These are phyloP conservation scores for Melanostoma scalare DNA, from an alignment of 2,888 invertebrate genomes.

Conservation along the genomic window DNA sequence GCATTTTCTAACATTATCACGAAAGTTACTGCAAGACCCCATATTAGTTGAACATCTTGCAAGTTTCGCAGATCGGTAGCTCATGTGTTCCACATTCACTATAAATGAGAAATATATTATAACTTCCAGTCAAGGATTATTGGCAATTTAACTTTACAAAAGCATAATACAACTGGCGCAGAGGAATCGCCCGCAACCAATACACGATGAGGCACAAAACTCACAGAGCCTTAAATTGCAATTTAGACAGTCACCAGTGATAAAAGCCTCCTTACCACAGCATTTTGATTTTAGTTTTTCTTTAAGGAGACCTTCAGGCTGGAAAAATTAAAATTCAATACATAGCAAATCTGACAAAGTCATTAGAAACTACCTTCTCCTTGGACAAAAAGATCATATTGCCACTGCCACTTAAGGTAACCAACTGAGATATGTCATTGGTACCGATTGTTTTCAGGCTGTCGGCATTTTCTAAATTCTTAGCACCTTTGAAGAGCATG, in stretches of 20 bases:
- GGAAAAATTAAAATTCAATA: background rate
- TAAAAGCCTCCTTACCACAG: conserved; percentile 71
- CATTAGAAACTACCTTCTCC: conserved; percentile 43
- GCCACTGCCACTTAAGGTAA: conserved; percentile 69
- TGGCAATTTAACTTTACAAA: conserved; percentile 61
- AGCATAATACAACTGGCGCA: conserved; percentile 73
- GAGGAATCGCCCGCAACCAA: conserved; percentile 65
- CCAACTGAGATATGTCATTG: conserved; percentile 29
- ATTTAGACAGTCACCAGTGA: conserved; percentile 72
- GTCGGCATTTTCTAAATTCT: conserved; percentile 59
- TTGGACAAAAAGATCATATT: conserved; percentile 49
- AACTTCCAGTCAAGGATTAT: background rate
- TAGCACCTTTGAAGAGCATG: conserved; percentile 69
- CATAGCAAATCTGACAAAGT: background rate
- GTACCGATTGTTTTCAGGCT: background rate
- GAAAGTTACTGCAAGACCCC: background rate
- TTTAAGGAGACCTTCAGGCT: conserved; percentile 61
- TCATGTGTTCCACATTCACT: conserved; percentile 72
- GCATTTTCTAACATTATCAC: background rate
- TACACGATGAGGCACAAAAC: conserved; percentile 73
- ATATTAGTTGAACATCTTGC: conserved; percentile 63
- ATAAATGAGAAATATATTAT: background rate
- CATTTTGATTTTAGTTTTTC: conserved; percentile 65
- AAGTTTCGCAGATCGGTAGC: conserved; percentile 68
- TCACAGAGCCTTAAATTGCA: conserved; percentile 74